Evolutionary conservation across 2,113 vertebrate genomes (phyloP).

Genomic region (Phaethon lepturus): DNA sequence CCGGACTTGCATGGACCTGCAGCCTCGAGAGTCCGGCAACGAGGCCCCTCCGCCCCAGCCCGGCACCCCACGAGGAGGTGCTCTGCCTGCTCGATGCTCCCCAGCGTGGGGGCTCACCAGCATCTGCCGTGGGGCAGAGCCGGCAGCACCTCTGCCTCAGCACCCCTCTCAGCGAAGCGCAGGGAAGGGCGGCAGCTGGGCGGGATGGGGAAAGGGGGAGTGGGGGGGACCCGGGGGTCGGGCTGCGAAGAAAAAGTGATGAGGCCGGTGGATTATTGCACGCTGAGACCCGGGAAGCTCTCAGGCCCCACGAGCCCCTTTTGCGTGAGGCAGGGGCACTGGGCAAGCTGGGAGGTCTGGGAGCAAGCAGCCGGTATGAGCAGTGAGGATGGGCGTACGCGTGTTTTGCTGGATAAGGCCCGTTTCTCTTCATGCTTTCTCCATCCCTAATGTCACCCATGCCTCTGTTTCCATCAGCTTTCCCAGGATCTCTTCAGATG

Average conservation of each 20-base stretch:
- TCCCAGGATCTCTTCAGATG: not conserved
- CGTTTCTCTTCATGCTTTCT: not conserved
- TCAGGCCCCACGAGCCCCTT: accelerated
- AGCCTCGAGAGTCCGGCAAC: not conserved
- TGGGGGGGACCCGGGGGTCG: too few relatives aligned
- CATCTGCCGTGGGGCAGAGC: not conserved
- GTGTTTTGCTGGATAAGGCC: not conserved
- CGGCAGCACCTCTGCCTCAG: not conserved
- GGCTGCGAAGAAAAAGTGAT: not conserved
- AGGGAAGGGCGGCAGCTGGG: not conserved
- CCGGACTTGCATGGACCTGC: not conserved
- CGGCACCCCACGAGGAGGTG: not conserved
- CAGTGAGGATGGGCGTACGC: not conserved
- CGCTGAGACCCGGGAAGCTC: not conserved
- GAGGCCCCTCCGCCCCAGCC: too few relatives aligned
- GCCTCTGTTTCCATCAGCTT: not conserved
- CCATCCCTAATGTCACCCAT: not conserved
- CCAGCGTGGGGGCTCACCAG: not conserved
- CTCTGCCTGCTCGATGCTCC: not conserved
- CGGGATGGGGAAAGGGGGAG: not conserved
- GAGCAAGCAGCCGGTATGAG: not conserved
- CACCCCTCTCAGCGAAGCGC: not conserved
- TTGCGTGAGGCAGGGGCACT: accelerated
- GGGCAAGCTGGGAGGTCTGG: not conserved
- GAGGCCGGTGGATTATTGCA: not conserved